A percentile compares a stretch with the other conserved stretches of the same genome.
phyloP scores from a whole-genome alignment of 1,140 invertebrate genomes.

The Hydropsyche tenuis region DNA sequence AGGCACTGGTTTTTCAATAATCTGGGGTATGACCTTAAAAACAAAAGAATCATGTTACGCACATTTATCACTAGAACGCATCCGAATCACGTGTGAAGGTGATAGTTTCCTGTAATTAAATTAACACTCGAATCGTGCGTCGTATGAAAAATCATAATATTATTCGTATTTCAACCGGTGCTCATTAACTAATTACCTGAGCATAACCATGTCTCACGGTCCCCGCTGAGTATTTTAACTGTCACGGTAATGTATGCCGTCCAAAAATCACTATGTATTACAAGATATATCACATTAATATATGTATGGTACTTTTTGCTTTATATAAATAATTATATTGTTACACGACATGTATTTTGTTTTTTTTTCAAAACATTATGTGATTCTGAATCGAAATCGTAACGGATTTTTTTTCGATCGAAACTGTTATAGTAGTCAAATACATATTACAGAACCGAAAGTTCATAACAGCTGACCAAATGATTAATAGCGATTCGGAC shows the following conservation, averaged over 20 bases:
- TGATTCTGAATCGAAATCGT: too few relatives aligned
- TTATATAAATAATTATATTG: too few relatives aligned
- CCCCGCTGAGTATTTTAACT: conserved; percentile 24
- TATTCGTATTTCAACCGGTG: not conserved
- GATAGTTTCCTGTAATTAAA: not conserved
- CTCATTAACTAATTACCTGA: conserved; percentile 18
- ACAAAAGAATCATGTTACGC: not conserved
- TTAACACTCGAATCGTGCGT: not conserved
- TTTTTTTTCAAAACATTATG: too few relatives aligned
- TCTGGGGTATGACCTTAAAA: conserved; percentile 63
- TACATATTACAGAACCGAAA: too few relatives aligned
- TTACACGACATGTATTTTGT: too few relatives aligned
- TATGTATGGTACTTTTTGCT: too few relatives aligned
- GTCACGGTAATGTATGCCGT: conserved; percentile 13
- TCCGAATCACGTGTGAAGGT: too few relatives aligned
- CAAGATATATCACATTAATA: not conserved
- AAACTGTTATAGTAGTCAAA: too few relatives aligned
- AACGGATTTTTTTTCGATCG: too few relatives aligned
- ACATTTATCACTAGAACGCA: too few relatives aligned
- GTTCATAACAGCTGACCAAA: too few relatives aligned
- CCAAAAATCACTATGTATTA: conserved; percentile 3
- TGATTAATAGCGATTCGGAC: too few relatives aligned
- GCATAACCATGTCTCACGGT: conserved; percentile 19
- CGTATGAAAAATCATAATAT: conserved; percentile 2
- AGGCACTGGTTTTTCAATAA: conserved; percentile 76